Conservation (phyloP, 2,797 vertebrate genomes). For the Triplophysa bombifrons region DNA sequence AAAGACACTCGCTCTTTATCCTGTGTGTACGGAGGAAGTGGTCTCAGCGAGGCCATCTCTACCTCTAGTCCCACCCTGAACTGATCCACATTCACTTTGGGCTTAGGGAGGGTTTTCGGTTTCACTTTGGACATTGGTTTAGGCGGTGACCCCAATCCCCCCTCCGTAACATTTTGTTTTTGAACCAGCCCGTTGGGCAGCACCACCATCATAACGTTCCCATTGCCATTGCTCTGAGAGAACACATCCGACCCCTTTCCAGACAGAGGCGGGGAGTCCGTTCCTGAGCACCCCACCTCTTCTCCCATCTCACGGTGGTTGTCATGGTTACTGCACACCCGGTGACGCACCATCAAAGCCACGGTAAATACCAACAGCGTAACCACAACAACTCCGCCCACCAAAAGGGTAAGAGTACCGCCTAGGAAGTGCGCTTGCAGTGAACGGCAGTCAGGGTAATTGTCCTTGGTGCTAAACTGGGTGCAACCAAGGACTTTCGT, state of each 20-base stretch:
- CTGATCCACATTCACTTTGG: conserved; percentile 77
- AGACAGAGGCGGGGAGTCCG: conserved; percentile 65
- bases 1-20: conserved; percentile 56
- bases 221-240: conserved; percentile 91
- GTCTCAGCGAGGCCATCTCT: conserved; percentile 85
- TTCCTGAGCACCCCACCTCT: conserved; percentile 80
- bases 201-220: conserved; percentile 65
- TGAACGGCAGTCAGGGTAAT: conserved; percentile 93
- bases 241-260: conserved; percentile 77
- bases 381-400: conserved; percentile 94
- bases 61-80: conserved; percentile 73
- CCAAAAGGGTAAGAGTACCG: conserved; percentile 95
- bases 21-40: conserved; percentile 76
- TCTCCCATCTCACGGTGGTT: conserved; percentile 42
- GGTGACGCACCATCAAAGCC: conserved; percentile 97
- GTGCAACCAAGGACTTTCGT: conserved; percentile 96
- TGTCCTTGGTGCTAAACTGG: conserved; percentile 93
- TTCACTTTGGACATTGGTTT: conserved; percentile 44
- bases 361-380: conserved; percentile 94
- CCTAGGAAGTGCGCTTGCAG: conserved; percentile 95
- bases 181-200: conserved; percentile 79
- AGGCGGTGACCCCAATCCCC: conserved; percentile 30
- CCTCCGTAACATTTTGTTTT: conserved; percentile 46
- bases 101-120: conserved; percentile 79
- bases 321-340: conserved; percentile 72